Base-by-base conservation (phyloP, 35 echinoderm and acorn worm species). In the Heliocidaris tuberculata region DNA sequence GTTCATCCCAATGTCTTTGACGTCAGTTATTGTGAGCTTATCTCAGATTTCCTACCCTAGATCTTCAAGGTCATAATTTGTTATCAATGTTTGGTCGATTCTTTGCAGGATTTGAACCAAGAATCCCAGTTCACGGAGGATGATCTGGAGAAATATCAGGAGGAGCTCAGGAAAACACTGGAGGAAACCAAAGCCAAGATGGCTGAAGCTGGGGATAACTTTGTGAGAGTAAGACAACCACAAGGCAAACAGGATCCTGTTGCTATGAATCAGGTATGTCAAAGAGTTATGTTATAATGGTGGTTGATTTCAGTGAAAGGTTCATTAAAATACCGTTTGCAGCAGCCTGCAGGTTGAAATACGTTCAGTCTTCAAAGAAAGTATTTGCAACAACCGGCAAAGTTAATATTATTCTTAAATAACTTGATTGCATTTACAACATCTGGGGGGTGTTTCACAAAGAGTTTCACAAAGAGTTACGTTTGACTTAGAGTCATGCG, bases 81-180 rank as follows among this genome's bases (percentile, higher is more conserved):
- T n/a, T n/a, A n/a, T n/a, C n/a, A n/a, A n/a, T n/a, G n/a, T n/a
- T n/a, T n/a, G n/a, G n/a, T 42, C 35, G 35, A 42, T 78, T 19
- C 0, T 27, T 78, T 78, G 17, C 61, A 96, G 96, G 96, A 96
- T 86, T 13, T 95, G 9, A 89, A 95, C n/a, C 92, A 98, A 56
- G 27, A 98, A 86, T 96, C 96, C 15, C 52, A 95, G 60, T 98
- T 94, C 94, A 96, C 96, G 21, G 97, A 98, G 32, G 96, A 96
- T 6, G 97, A 98, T 49, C 42, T 98, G 52, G 95, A 96, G 48
- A 95, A 59, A 24, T 98, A 98, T 70, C 85, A 95, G 48, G 94
- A 94, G 27, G 93, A 93, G 27, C 85, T 97, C 6, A 49, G 95
- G 29, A 96, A 95, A 48, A 93, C 94, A 27, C 86, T 98, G 31